Conservation (phyloP, 1,140 invertebrate genomes). For the Maniola jurtina region DNA sequence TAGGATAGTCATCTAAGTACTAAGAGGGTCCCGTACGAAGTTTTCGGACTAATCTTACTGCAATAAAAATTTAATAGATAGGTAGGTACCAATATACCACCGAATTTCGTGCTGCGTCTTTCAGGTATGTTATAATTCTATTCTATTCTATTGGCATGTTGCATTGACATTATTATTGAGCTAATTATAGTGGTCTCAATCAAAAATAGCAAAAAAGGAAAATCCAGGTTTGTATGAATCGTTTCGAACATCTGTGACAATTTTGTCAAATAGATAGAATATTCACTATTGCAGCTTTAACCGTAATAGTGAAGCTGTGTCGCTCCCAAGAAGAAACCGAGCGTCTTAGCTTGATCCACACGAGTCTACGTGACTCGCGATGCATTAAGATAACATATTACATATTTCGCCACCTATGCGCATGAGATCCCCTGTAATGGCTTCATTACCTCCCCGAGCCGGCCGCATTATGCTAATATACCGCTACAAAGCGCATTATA, state of each 20-base stretch:
- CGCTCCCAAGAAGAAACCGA: slow-evolving; percentile 13
- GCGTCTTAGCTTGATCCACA: slow-evolving; percentile 33
- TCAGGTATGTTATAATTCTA: too few relatives aligned
- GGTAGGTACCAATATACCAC: too few relatives aligned
- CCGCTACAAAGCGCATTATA: slow-evolving; percentile 43
- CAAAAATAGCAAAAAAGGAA: not conserved
- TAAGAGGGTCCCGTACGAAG: too few relatives aligned
- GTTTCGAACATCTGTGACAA: not conserved
- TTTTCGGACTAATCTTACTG: too few relatives aligned
- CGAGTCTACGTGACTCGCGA: slow-evolving; percentile 51
- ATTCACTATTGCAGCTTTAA: not conserved
- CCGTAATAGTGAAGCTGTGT: not conserved
- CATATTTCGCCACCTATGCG: slow-evolving; percentile 57
- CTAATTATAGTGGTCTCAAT: not conserved
- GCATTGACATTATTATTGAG: not conserved
- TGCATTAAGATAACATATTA: slow-evolving; percentile 62
- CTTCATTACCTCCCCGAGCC: slow-evolving; percentile 52
- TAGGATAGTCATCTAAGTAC: too few relatives aligned
- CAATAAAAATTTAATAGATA: too few relatives aligned
- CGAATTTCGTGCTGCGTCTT: too few relatives aligned
- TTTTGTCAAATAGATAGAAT: not conserved
- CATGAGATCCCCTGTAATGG: slow-evolving; percentile 42
- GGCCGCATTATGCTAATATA: slow-evolving; percentile 53
- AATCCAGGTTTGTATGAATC: not conserved
- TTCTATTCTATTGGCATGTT: too few relatives aligned